Percentiles rank a stretch among this genome's conserved stretches.
These are phyloP conservation scores for Sphaerophoria taeniata DNA, from an alignment of 2,888 invertebrate species.

Conservation along the genomic window DNA sequence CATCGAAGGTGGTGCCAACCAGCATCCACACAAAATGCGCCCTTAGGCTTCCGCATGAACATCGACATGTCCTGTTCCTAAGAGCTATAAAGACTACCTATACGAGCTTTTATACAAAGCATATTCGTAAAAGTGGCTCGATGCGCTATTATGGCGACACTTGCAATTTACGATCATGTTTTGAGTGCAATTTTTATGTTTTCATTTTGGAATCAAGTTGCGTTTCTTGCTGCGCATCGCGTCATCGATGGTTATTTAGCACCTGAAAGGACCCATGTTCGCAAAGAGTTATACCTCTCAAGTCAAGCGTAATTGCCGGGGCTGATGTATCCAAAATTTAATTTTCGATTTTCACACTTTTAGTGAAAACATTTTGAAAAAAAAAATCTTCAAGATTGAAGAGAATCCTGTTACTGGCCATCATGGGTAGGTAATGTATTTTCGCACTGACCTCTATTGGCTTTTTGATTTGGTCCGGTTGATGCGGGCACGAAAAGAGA, in stretches of 20 bases:
- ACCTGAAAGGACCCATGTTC: slow-evolving; percentile 60
- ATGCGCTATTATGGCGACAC: slow-evolving; percentile 68
- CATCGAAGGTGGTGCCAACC: slow-evolving; percentile 64
- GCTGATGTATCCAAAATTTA: slow-evolving; percentile 55
- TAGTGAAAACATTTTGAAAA: slow-evolving; percentile 1
- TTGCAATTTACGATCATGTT: slow-evolving; percentile 71
- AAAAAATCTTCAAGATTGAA: background rate
- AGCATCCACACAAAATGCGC: slow-evolving; percentile 57
- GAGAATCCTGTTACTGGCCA: slow-evolving; percentile 40
- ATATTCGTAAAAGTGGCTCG: slow-evolving; percentile 46
- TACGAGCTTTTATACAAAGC: background rate
- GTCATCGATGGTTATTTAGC: slow-evolving; percentile 58
- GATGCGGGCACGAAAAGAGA: slow-evolving; percentile 18
- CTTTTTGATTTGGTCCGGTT: slow-evolving; percentile 42
- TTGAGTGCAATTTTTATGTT: slow-evolving; percentile 60
- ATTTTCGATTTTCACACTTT: slow-evolving; percentile 70
- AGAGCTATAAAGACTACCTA: background rate
- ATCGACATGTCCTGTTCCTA: slow-evolving; percentile 64
- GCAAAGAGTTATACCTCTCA: slow-evolving; percentile 2
- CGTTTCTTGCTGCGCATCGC: background rate
- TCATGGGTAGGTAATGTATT: slow-evolving; percentile 31
- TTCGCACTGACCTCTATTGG: slow-evolving; percentile 62
- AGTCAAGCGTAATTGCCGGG: slow-evolving; percentile 21
- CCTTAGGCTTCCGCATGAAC: slow-evolving; percentile 56
- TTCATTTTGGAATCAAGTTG: slow-evolving; percentile 65